Base-by-base conservation (phyloP, 1,140 invertebrate genomes). In the Lordiphosa stackelbergi region DNA sequence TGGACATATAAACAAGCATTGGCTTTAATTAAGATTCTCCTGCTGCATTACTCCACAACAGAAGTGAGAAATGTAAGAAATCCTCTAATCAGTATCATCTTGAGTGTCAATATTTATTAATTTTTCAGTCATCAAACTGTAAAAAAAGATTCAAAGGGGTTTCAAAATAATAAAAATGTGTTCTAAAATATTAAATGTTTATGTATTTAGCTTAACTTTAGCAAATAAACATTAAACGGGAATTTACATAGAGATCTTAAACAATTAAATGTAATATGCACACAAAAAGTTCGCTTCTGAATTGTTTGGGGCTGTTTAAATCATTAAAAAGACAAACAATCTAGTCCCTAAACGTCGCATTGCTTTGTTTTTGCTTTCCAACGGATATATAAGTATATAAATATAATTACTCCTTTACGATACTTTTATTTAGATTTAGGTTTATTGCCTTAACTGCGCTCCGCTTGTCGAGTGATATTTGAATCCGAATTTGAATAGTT, bases 181-280 rank as follows among this genome's bases (percentile, higher is more conserved):
- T n/a, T n/a, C n/a, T n/a, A n/a, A n/a, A 81, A 73, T 55, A 19
- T 45, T 58, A 54, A 38, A 56, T 62, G 19, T 72, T 61, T 75
- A 72, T 72, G 28, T 31, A 61, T 53, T 55, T 72, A 72, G 53
- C 71, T 75, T 81, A 75, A 47, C 53, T 46, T 64, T 64, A 79
- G 66, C 53, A 71, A 62, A 63, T 54, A 75, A 83, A 83, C 66
- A 45, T 56, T 71, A 61, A 81, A 71, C 51, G 58, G 68, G 57
- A 72, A 77, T 81, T 77, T 83, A 81, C 77, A 81, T 54, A 66
- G 77, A 81, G 77, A 81, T 84, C 78, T 84, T 81, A 75, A 63
- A 55, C 46, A 53, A 65, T 69, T 43, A 75, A 62, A 72, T 47
- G 66, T 56, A 71, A 72, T 68, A 73, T 53, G 57, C 64, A 59